Conservation (phyloP, 1,140 invertebrate genomes). For the Bacillus rossius region DNA sequence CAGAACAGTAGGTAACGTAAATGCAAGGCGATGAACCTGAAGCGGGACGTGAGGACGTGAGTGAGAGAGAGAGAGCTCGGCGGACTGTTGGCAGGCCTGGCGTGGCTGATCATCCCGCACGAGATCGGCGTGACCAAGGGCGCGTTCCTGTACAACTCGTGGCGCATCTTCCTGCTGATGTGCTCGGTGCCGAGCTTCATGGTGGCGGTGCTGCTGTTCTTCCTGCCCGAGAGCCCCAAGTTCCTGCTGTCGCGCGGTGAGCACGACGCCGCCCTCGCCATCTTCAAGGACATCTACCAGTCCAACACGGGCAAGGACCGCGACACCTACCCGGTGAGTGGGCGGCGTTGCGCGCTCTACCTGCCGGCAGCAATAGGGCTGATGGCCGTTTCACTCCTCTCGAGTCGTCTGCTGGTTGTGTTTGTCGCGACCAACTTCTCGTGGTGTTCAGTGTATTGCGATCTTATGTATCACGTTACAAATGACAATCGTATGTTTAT, state of each 20-base stretch:
- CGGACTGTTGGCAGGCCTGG: constrained; percentile 68
- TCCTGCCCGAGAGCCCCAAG: constrained; percentile 90
- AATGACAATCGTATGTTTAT: too few species aligned
- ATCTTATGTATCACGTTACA: too few species aligned
- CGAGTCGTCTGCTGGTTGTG: too few species aligned
- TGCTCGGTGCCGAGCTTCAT: constrained; percentile 82
- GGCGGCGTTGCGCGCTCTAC: too few species aligned
- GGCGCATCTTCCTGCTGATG: constrained; percentile 84
- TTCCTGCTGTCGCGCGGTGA: constrained; percentile 73
- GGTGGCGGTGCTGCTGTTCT: constrained; percentile 71
- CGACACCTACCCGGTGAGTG: constrained; percentile 60
- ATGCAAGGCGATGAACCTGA: too few species aligned
- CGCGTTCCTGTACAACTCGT: constrained; percentile 78
- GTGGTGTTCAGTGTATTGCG: too few species aligned
- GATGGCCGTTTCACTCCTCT: too few species aligned
- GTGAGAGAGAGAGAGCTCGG: too few species aligned
- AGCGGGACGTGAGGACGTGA: too few species aligned
- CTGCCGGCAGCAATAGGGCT: too few species aligned
- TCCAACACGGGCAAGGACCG: constrained; percentile 69
- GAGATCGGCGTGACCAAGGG: constrained; percentile 25
- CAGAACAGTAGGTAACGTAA: too few species aligned
- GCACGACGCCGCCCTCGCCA: constrained; percentile 69
- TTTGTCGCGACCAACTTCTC: too few species aligned
- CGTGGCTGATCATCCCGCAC: constrained; percentile 62
- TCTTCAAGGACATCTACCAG: constrained; percentile 72